Evolutionary conservation across 2,888 invertebrate genomes (phyloP).

Genomic region (Drosophila anomelani): DNA sequence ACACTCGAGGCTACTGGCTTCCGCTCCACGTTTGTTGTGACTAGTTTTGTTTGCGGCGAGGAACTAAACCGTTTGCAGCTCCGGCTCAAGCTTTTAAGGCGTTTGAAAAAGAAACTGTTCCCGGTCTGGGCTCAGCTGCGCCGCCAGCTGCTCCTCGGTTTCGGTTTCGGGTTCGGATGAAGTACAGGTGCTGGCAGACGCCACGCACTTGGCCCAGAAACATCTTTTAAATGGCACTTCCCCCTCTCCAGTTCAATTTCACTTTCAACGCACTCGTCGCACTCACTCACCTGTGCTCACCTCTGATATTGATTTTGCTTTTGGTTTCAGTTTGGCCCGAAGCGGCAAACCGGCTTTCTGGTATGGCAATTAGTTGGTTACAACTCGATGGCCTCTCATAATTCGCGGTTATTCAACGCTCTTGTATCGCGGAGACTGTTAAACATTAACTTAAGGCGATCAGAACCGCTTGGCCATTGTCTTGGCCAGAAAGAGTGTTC

Average conservation of each 20-base stretch:
- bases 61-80: conserved; percentile 82
- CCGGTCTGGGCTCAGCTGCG: conserved; percentile 43
- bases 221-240: conserved; percentile 60
- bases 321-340: conserved; percentile 40
- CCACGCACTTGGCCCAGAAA: conserved; percentile 68
- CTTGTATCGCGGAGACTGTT: conserved; percentile 13
- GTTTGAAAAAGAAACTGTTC: conserved; percentile 47
- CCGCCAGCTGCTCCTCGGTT: conserved; percentile 56
- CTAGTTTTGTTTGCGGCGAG: conserved; percentile 83
- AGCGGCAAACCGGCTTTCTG: conserved; percentile 65
- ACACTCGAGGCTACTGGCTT: conserved; percentile 47
- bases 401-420: conserved; percentile 50
- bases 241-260: conserved; percentile 65
- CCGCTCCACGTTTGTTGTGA: conserved; percentile 71
- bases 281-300: conserved; percentile 52
- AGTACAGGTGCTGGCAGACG: conserved; percentile 35
- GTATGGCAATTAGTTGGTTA: conserved; percentile 51
- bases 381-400: conserved; percentile 44
- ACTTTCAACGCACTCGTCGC: conserved; percentile 60
- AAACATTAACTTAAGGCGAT: conserved; percentile 14
- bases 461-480: conserved; percentile 19
- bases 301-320: conserved; percentile 64
- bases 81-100: conserved; percentile 75
- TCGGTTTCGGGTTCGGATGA: conserved; percentile 20
- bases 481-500: conserved; percentile 18